Evolutionary conservation across 2,113 vertebrate genomes (phyloP).

Genomic region (Poeciliopsis turrubarensis): DNA sequence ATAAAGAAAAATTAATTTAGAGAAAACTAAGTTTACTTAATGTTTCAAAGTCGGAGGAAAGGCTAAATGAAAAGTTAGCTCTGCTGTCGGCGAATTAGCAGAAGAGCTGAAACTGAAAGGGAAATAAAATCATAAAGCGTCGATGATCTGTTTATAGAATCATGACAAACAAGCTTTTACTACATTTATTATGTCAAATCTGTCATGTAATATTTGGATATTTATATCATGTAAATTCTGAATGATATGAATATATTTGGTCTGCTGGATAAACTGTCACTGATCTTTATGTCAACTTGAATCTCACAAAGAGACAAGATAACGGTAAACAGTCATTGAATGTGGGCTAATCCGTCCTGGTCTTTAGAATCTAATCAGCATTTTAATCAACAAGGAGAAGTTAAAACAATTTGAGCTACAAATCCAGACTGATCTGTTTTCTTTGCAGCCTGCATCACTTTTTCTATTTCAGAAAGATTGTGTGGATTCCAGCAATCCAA

Average conservation of each 20-base stretch:
- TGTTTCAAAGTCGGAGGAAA: too few species aligned
- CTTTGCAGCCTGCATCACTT: neutral
- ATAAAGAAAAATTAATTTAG: neutral
- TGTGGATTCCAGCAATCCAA: neutral
- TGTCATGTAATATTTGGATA: neutral
- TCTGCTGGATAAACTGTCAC: neutral
- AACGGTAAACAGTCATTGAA: neutral
- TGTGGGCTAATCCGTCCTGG: neutral
- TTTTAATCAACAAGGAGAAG: neutral
- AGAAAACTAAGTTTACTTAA: too few species aligned
- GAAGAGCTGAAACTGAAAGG: neutral
- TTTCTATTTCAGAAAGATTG: neutral
- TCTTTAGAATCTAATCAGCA: neutral
- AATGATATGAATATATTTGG: neutral
- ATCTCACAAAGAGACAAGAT: neutral
- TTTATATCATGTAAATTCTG: neutral
- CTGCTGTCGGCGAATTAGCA: too few species aligned
- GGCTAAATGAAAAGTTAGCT: too few species aligned
- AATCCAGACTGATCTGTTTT: neutral
- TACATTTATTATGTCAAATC: neutral
- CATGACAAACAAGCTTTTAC: neutral
- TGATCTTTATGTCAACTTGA: neutral
- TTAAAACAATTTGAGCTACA: constrained; percentile 2
- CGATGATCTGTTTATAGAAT: neutral
- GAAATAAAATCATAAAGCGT: neutral